These are phyloP conservation scores for Phalera bucephala DNA, from an alignment of 2,888 invertebrate species.

Conservation along the genomic window DNA sequence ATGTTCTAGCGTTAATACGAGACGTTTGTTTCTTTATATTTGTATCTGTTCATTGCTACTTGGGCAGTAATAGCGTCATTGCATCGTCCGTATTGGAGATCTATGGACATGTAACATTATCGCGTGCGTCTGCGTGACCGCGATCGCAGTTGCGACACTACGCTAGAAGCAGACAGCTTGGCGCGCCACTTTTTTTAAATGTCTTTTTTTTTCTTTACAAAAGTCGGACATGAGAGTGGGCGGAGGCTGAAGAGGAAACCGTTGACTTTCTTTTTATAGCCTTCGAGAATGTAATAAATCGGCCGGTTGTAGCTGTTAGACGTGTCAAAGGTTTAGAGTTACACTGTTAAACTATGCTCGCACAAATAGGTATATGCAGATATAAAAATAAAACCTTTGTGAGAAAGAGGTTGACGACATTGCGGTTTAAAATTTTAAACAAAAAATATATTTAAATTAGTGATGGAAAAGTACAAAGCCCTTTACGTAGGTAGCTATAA, in stretches of 20 bases:
- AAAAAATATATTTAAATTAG: too few relatives aligned
- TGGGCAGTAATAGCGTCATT: conserved; percentile 14
- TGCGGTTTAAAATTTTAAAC: too few relatives aligned
- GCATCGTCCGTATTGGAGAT: conserved; percentile 18
- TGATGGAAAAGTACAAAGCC: too few relatives aligned
- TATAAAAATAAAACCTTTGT: background rate
- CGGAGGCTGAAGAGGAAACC: conserved; percentile 53
- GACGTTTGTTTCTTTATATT: too few relatives aligned
- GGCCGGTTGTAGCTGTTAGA: conserved; percentile 43
- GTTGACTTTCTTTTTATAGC: conserved; percentile 75
- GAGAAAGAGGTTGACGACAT: background rate
- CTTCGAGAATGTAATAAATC: conserved; percentile 60
- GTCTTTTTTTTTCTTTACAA: conserved; percentile 60
- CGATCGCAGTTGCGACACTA: conserved; percentile 49
- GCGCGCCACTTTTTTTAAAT: conserved; percentile 75
- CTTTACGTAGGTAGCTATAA: too few relatives aligned
- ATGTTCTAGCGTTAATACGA: too few relatives aligned
- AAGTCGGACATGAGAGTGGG: conserved; percentile 60
- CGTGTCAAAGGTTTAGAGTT: conserved; percentile 40
- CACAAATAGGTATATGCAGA: conserved; percentile 1
- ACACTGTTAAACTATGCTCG: conserved; percentile 15
- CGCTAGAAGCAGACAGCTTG: conserved; percentile 72
- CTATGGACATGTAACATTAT: conserved; percentile 40
- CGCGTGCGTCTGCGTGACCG: conserved; percentile 41
- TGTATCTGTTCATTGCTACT: conserved; percentile 41